phyloP scores from a whole-genome alignment of 2,113 vertebrate genomes.

The Dinomys branickii region DNA sequence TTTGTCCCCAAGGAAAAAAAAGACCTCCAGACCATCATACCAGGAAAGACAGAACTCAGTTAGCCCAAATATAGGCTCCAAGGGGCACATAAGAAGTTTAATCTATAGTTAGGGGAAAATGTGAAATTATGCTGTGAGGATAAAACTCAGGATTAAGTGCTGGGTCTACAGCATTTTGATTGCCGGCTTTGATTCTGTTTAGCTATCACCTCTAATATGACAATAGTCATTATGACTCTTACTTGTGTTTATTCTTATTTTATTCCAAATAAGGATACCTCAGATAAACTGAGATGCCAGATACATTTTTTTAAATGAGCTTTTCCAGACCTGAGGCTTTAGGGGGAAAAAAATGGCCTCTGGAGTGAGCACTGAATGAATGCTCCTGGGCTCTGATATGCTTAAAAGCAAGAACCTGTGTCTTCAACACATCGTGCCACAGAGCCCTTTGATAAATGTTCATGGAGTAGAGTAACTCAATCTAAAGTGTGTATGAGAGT shows the following conservation, averaged over 20 bases:
- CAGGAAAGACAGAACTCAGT: neutral
- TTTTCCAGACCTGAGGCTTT: neutral
- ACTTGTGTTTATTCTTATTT: neutral
- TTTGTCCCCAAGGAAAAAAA: neutral
- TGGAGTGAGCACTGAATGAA: neutral
- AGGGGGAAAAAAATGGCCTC: neutral
- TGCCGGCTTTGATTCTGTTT: neutral
- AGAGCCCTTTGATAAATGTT: neutral
- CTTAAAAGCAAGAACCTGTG: neutral
- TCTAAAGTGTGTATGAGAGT: neutral
- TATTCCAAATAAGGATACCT: conserved; percentile 27
- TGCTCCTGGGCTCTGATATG: neutral
- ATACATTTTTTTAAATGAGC: neutral
- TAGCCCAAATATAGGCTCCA: neutral
- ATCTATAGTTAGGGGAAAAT: neutral
- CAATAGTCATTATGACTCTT: neutral
- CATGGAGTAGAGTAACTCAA: neutral
- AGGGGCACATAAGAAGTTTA: neutral
- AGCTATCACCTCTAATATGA: neutral
- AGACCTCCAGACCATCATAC: neutral
- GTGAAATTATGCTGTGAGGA: neutral
- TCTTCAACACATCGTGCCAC: neutral
- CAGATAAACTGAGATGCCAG: neutral
- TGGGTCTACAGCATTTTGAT: neutral
- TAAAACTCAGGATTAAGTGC: neutral